A percentile compares a stretch with the other conserved stretches of the same genome.
Evolutionary conservation across 2,888 invertebrate genomes (phyloP).

Genomic region (Halictus quadricinctus): DNA sequence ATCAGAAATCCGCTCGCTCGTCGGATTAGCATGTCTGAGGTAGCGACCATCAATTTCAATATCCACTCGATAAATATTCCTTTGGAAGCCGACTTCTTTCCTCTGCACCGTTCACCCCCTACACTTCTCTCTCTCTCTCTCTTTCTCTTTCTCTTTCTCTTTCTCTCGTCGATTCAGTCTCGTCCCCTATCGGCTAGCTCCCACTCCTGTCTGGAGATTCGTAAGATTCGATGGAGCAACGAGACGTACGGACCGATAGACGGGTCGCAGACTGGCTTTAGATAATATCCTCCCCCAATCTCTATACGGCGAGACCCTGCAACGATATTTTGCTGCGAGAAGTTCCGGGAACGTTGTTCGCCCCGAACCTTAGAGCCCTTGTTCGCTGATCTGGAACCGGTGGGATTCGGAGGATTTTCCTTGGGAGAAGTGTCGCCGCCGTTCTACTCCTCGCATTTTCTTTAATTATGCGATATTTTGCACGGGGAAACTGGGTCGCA

Average conservation of each 20-base stretch:
- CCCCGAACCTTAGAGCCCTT: not conserved
- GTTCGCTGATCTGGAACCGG: slow-evolving; percentile 41
- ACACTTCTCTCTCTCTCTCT: not conserved
- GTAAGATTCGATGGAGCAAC: slow-evolving; percentile 67
- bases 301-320: slow-evolving; percentile 55
- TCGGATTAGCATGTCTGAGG: slow-evolving; percentile 78
- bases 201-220: slow-evolving; percentile 57
- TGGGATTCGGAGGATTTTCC: slow-evolving; percentile 31
- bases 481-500: not conserved
- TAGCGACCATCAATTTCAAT: slow-evolving; percentile 77
- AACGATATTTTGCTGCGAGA: slow-evolving; percentile 65
- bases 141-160: not conserved
- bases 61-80: slow-evolving; percentile 78
- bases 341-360: slow-evolving; percentile 38
- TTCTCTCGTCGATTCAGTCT: not conserved
- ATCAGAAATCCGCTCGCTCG: slow-evolving; percentile 73
- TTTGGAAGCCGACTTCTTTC: slow-evolving; percentile 72
- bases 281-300: slow-evolving; percentile 69
- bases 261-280: slow-evolving; percentile 72
- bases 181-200: slow-evolving; percentile 37
- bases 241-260: slow-evolving; percentile 70
- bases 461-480: slow-evolving; percentile 5
- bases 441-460: not conserved
- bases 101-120: slow-evolving; percentile 59
- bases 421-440: not conserved